phyloP scores from a whole-genome alignment of 92 coral and sea anemone genomes.

The Epizoanthus illoricatus region DNA sequence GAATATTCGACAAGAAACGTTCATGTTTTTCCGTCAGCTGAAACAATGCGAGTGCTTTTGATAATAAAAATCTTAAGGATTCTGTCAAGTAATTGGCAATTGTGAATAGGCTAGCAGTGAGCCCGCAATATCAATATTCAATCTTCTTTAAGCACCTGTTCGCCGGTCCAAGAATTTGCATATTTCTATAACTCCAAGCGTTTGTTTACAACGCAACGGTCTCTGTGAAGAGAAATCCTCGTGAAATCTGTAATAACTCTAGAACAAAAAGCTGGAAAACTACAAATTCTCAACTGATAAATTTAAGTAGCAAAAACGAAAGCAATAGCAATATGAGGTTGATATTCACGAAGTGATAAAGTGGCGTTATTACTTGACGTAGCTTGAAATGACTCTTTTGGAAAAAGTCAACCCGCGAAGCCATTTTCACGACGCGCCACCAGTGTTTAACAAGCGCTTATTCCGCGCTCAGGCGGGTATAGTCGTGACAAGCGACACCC shows the following conservation, averaged over 20 bases:
- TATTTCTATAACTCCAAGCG: constrained; percentile 14
- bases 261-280: not conserved
- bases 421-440: constrained; percentile 58
- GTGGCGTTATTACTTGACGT: not conserved
- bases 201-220: constrained; percentile 12
- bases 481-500: constrained; percentile 74
- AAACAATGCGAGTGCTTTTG: no score
- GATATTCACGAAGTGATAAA: not conserved
- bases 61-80: no score
- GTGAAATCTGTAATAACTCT: not conserved
- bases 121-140: no score
- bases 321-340: not conserved
- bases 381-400: constrained; percentile 13
- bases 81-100: no score
- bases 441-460: constrained; percentile 91
- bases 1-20: no score
- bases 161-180: constrained; percentile 17
- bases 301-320: not conserved
- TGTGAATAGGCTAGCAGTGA: no score
- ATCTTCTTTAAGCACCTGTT: constrained; percentile 23
- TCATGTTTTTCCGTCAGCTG: no score
- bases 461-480: constrained; percentile 97
- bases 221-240: not conserved
- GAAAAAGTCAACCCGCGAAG: constrained; percentile 22
- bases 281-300: not conserved